Percentiles rank a stretch among this genome's conserved stretches.
These are phyloP conservation scores for Trissoscelio sp. DNA, from an alignment of 2,888 invertebrate species.

Conservation along the genomic window DNA sequence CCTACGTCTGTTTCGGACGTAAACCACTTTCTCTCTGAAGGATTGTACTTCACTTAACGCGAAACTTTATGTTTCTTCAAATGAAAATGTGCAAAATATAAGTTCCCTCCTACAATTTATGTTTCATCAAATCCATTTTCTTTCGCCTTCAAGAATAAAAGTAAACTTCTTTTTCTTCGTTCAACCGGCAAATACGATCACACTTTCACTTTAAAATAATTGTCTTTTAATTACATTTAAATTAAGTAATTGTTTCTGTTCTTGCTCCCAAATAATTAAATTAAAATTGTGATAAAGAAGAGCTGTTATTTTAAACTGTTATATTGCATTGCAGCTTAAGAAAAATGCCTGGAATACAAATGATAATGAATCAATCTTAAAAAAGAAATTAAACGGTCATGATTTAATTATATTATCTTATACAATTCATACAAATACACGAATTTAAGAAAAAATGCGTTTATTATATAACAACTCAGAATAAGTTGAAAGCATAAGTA, in stretches of 20 bases:
- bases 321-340: too few species aligned
- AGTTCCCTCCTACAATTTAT: slow-evolving; percentile 32
- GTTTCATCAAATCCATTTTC: slow-evolving; percentile 52
- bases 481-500: too few species aligned
- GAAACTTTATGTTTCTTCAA: slow-evolving; percentile 62
- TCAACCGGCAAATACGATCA: slow-evolving; percentile 9
- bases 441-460: too few species aligned
- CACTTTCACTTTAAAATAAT: slow-evolving; percentile 20
- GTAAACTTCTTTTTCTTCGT: slow-evolving; percentile 8
- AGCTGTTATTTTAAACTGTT: too few species aligned
- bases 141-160: too few species aligned
- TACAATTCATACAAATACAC: too few species aligned
- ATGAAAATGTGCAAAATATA: slow-evolving; percentile 57
- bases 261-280: slow-evolving; percentile 10
- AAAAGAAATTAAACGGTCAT: too few species aligned
- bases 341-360: slow-evolving; percentile 3
- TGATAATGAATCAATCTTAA: too few species aligned
- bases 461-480: background rate
- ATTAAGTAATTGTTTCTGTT: slow-evolving; percentile 16
- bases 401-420: too few species aligned
- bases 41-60: slow-evolving; percentile 51
- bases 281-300: slow-evolving; percentile 3
- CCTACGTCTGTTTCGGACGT: slow-evolving; percentile 48
- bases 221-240: slow-evolving; percentile 26
- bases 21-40: slow-evolving; percentile 60